A percentile compares a stretch with the other conserved stretches of the same genome.
Evolutionary conservation across 2,888 invertebrate species (phyloP).

Genomic region (Idaea aversata): DNA sequence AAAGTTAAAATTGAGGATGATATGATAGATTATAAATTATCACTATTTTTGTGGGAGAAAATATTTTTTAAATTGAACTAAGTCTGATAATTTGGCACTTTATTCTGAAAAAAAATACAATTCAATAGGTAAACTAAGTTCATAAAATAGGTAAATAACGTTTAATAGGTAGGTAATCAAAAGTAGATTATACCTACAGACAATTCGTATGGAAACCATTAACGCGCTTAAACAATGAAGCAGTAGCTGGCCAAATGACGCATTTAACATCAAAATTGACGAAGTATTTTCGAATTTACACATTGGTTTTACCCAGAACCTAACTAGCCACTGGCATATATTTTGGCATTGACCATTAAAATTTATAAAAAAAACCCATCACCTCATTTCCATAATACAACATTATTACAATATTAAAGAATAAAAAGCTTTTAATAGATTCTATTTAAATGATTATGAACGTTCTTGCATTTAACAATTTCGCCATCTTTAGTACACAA

Average conservation of each 20-base stretch:
- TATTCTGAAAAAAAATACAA: not conserved
- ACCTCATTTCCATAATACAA: not conserved
- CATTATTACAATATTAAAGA: too few species aligned
- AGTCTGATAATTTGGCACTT: not conserved
- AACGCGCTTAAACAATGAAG: too few species aligned
- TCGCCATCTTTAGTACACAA: conserved; percentile 31
- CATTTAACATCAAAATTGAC: too few species aligned
- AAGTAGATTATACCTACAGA: too few species aligned
- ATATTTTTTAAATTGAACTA: not conserved
- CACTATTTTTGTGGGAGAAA: not conserved
- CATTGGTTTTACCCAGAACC: too few species aligned
- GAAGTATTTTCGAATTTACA: too few species aligned
- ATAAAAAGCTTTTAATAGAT: not conserved
- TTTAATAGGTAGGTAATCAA: too few species aligned
- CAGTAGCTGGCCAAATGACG: too few species aligned
- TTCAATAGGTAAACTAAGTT: not conserved
- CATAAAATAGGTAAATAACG: not conserved
- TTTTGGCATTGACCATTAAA: not conserved
- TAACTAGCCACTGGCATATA: not conserved
- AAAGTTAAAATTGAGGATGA: too few species aligned
- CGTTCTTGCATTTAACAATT: conserved; percentile 26
- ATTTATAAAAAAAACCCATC: not conserved
- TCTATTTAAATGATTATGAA: conserved; percentile 30
- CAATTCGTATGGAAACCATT: too few species aligned
- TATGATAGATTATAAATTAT: too few species aligned